Percentiles rank a stretch among this genome's conserved stretches.
Conservation (phyloP, 1,140 invertebrate genomes). For the Atta colombica region DNA sequence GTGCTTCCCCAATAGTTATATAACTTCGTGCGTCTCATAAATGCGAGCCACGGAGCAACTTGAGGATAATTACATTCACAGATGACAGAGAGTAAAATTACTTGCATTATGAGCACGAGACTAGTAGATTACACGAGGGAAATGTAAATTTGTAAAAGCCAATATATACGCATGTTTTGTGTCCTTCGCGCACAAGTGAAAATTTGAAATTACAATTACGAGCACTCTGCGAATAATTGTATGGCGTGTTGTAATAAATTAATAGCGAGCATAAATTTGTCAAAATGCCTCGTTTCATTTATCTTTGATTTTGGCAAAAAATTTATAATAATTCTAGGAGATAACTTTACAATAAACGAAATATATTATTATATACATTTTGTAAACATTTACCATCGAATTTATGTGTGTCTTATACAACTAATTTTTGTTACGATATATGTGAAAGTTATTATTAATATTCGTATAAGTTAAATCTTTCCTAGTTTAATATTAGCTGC, state of each 20-base stretch:
- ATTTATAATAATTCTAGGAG: slow-evolving; percentile 9
- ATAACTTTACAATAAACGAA: slow-evolving; percentile 7
- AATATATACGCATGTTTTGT: slow-evolving; percentile 59
- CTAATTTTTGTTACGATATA: background rate
- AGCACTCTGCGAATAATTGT: slow-evolving; percentile 1
- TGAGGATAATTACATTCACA: slow-evolving; percentile 70
- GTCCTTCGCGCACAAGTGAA: slow-evolving; percentile 43
- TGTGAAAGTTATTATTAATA: too few species aligned
- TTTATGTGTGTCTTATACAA: background rate
- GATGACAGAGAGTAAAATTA: slow-evolving; percentile 73
- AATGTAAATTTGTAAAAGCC: slow-evolving; percentile 68
- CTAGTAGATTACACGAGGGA: slow-evolving; percentile 61
- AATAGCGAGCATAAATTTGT: slow-evolving; percentile 34
- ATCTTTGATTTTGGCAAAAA: slow-evolving; percentile 9
- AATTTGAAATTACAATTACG: slow-evolving; percentile 61
- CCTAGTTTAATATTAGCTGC: background rate
- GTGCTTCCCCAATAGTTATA: slow-evolving; percentile 68
- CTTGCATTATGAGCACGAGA: slow-evolving; percentile 67
- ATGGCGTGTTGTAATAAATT: slow-evolving; percentile 20
- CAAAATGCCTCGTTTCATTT: background rate
- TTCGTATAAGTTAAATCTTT: background rate
- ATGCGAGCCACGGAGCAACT: slow-evolving; percentile 64
- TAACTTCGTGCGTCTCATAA: slow-evolving; percentile 69
- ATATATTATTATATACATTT: background rate
- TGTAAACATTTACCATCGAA: background rate